phyloP scores from a whole-genome alignment of 2,888 invertebrate genomes.

The Horisme vitalbata region DNA sequence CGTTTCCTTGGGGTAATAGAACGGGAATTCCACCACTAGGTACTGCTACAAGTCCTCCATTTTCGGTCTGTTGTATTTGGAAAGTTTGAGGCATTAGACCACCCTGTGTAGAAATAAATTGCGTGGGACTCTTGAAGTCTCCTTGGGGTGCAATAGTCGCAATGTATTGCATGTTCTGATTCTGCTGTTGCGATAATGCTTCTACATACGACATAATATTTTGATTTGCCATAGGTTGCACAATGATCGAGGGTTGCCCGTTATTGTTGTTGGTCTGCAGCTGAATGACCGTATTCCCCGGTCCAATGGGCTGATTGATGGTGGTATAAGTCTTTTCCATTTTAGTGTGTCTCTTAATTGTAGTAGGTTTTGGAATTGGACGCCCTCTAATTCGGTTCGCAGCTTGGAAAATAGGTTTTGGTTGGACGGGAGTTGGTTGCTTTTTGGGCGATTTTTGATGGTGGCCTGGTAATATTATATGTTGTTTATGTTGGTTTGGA shows the following conservation, averaged over 20 bases:
- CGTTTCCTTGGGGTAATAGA: conserved; percentile 76
- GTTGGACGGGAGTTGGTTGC: conserved; percentile 71
- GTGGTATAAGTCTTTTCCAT: conserved; percentile 74
- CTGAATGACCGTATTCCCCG: conserved; percentile 81
- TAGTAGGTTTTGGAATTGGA: conserved; percentile 72
- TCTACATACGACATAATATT: conserved; percentile 87
- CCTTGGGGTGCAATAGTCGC: conserved; percentile 86
- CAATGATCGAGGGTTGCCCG: conserved; percentile 85
- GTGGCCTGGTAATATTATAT: conserved; percentile 67
- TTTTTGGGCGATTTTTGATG: conserved; percentile 78
- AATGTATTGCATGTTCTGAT: conserved; percentile 89
- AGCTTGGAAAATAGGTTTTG: conserved; percentile 77
- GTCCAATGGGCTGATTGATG: conserved; percentile 74
- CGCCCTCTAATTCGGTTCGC: conserved; percentile 70
- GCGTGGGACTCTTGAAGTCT: conserved; percentile 81
- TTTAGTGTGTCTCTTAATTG: conserved; percentile 76
- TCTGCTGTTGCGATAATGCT: conserved; percentile 86
- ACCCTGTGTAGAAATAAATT: conserved; percentile 77
- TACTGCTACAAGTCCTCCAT: conserved; percentile 82
- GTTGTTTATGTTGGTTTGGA: conserved; percentile 76
- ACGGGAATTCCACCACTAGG: conserved; percentile 84
- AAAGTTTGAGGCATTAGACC: conserved; percentile 83
- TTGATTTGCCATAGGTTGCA: conserved; percentile 85
- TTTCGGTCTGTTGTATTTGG: conserved; percentile 84
- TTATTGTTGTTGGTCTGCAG: conserved; percentile 81